These are phyloP conservation scores for Diarsia mendica DNA, from an alignment of 2,888 invertebrate genomes.

Conservation along the genomic window DNA sequence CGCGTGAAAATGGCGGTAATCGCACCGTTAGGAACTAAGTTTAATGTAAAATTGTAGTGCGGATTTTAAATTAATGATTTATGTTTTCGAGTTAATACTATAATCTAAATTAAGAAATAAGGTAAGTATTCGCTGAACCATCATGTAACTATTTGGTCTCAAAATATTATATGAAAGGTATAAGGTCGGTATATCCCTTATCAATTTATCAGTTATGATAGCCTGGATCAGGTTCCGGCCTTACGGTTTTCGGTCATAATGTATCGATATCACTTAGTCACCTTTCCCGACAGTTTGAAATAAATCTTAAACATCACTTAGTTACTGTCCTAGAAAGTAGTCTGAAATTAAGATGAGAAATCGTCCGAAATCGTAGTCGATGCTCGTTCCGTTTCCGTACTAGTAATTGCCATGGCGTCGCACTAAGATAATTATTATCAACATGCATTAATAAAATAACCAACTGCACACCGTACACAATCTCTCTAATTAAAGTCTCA, in stretches of 20 bases:
- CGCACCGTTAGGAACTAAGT: neutral
- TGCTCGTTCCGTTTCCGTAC: no score
- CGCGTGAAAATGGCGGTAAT: constrained; percentile 28
- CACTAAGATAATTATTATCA: neutral
- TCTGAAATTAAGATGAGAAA: neutral
- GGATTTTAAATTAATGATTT: neutral
- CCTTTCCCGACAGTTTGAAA: neutral
- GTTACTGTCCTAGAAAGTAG: neutral
- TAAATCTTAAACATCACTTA: neutral
- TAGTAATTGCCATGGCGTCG: no score
- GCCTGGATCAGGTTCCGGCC: neutral
- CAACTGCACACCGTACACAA: neutral
- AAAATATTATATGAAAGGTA: neutral
- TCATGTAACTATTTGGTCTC: neutral
- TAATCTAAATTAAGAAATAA: no score
- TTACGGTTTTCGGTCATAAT: neutral
- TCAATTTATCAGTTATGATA: neutral
- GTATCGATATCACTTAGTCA: neutral
- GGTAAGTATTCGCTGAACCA: neutral
- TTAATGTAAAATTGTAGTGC: constrained; percentile 1
- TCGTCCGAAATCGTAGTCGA: no score
- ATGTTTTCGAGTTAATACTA: neutral
- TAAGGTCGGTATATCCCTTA: neutral
- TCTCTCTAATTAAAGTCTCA: constrained; percentile 39
- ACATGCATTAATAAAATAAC: constrained; percentile 1